Evolutionary conservation across 2,113 vertebrate species (phyloP), one percentile per base, ranked within the genome.

Genomic region (Narcine bancroftii): DNA sequence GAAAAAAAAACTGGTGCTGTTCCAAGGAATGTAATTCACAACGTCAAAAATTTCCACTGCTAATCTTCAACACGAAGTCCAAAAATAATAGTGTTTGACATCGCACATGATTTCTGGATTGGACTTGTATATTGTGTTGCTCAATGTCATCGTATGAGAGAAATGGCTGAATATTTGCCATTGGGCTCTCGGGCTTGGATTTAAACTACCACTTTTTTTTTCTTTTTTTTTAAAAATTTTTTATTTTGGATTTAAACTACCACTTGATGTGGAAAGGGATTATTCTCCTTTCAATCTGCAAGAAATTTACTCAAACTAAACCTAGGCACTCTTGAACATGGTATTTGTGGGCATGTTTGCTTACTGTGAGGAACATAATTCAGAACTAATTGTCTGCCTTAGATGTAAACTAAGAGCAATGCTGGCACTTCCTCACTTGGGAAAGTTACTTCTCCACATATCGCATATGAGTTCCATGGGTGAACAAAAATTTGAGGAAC

Each of bases 1-100:
- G 36, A 63, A 87, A 69, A 69, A 26, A 24, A 69, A 69, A 17
- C 81, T 87, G 53, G 81, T 87, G 81, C 53, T 87, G 33, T 36
- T 87, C 53, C 81, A 85, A 87, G 53, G 81, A 87, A 87, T 87
- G 81, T 56, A 36, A 21, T 63, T 63, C 33, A 60, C 33, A 50
- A 63, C 81, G 60, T 87, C 19, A 87, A 87, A 87, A 60, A 87
- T 60, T 87, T 87, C 81, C 81, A 87, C 60, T 63, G 53, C 81
- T 60, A 87, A 60, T 60, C 81, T 13, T 87, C 53, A 60, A 87
- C 10, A 60, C 21, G 81, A 87, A 87, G 81, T 15, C 81, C 81
- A 87, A 87, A 63, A 87, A 87, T 87, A 87, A 87, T 63, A 60
- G 21, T 6, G 24, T 60, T 87, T 87, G 81, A 56, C 53, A 83